These are phyloP conservation scores for Hipposideros larvatus DNA, from an alignment of 2,797 vertebrate genomes.

Conservation along the genomic window DNA sequence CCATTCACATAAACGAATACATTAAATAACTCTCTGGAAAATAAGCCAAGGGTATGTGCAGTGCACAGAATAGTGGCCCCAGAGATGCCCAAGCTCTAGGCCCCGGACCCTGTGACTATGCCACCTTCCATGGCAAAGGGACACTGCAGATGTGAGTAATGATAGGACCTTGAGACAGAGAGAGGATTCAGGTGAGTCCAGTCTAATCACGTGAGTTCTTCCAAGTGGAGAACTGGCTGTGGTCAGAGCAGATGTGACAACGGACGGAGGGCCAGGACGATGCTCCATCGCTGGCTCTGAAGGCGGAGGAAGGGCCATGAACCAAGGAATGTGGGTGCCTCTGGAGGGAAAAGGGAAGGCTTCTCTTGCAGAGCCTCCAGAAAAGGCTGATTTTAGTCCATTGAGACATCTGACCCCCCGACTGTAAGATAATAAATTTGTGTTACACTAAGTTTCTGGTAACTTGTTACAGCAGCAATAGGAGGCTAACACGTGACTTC, in stretches of 20 bases:
- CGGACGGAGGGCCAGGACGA: accelerated
- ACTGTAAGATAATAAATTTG: not conserved
- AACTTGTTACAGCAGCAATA: no score
- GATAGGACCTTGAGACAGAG: not conserved
- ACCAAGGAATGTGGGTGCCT: accelerated
- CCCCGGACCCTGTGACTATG: no score
- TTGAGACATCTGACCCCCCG: not conserved
- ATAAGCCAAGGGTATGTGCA: not conserved
- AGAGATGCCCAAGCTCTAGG: not conserved
- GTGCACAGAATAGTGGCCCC: accelerated
- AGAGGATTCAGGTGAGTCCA: not conserved
- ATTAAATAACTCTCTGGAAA: not conserved
- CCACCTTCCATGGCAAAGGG: not conserved
- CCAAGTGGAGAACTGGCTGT: not conserved
- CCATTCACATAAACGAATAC: not conserved
- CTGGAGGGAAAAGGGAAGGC: not conserved
- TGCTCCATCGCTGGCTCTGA: accelerated
- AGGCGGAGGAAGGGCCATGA: accelerated
- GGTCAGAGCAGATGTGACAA: accelerated
- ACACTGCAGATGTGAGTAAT: not conserved
- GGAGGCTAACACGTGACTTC: accelerated
- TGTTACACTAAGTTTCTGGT: no score
- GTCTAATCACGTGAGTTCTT: not conserved
- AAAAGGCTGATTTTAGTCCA: not conserved
- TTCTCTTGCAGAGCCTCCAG: not conserved